Evolutionary conservation across 2,888 invertebrate genomes (phyloP).

Genomic region (Agrochola circellaris): DNA sequence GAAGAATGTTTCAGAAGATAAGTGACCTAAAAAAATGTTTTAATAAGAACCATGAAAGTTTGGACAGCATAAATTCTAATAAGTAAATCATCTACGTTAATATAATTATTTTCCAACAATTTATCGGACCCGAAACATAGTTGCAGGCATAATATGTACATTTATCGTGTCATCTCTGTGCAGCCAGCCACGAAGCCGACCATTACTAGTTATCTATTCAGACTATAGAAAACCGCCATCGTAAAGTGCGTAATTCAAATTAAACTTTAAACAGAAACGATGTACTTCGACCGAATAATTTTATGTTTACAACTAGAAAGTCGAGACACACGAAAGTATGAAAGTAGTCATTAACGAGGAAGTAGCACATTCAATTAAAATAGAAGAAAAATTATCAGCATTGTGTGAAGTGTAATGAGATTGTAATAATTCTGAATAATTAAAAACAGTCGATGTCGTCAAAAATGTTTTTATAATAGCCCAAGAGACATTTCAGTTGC

Average conservation of each 20-base stretch:
- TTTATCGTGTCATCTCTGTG: slow-evolving; percentile 65
- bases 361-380: slow-evolving; percentile 77
- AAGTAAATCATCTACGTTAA: slow-evolving; percentile 25
- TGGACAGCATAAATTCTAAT: background rate
- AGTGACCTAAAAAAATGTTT: background rate
- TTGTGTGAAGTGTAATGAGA: slow-evolving; percentile 72
- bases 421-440: slow-evolving; percentile 69
- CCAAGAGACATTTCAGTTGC: slow-evolving; percentile 61
- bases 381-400: slow-evolving; percentile 74
- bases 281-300: slow-evolving; percentile 70
- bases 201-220: slow-evolving; percentile 62
- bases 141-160: slow-evolving; percentile 47
- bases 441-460: slow-evolving; percentile 64
- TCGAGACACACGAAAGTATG: slow-evolving; percentile 72
- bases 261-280: slow-evolving; percentile 66
- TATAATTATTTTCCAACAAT: slow-evolving; percentile 39
- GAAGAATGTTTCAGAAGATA: background rate
- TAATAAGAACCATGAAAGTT: background rate
- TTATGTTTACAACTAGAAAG: slow-evolving; percentile 86
- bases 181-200: slow-evolving; percentile 61
- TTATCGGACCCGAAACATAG: slow-evolving; percentile 60
- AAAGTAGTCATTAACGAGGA: slow-evolving; percentile 77
- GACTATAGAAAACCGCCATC: slow-evolving; percentile 65
- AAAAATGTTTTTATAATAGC: slow-evolving; percentile 75
- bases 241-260: slow-evolving; percentile 66